Base-by-base conservation (phyloP, 2,797 vertebrate genomes). In the Harpagifer antarcticus region DNA sequence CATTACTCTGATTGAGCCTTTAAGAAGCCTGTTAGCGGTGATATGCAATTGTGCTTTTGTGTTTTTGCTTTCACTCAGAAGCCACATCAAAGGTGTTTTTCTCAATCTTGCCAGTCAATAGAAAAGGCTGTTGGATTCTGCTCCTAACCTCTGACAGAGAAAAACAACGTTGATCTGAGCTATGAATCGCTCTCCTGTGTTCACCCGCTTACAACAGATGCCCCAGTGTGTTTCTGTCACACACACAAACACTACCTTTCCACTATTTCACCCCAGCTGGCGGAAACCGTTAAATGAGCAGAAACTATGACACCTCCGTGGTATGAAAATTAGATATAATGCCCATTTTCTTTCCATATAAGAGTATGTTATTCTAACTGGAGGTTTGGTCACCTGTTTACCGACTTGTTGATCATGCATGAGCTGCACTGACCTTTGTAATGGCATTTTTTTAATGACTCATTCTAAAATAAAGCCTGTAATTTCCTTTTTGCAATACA, bases 231-330 rank as follows among this genome's bases (percentile, higher is more conserved):
- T 82, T 86, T 79, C 68, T 76, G 62, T 65, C 59, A 45, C 76
- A 75, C 70, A 75, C 79, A 74, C 77, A 82, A 73, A 84, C 74
- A 63, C 77, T 48, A 59, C 76, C 61, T 87, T 78, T 79, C 74
- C 80, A 84, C 85, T 72, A 74, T 88, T 86, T 82, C 77, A 73
- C 76, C 20, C 64, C 81, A 81, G 80, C 80, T 83, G 82, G 82
- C 3, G 76, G 92, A 94, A 92, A 91, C 87, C 49, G 76, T 91
- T 89, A 88, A 90, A 87, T 44, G 89, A 89, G 87, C 86, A 90
- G 88, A 89, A 93, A 90, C 91, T 89, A 55, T 88, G 88, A 93
- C 90, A 93, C 86, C 87, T 92, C 78, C 4, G 47, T 48, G 82
- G 84, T 74, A 82, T 85, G 86, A 86, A 89, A 88, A 87, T 78